These are phyloP conservation scores for Aphelinus certus DNA, from an alignment of 1,140 invertebrate genomes.

Conservation along the genomic window DNA sequence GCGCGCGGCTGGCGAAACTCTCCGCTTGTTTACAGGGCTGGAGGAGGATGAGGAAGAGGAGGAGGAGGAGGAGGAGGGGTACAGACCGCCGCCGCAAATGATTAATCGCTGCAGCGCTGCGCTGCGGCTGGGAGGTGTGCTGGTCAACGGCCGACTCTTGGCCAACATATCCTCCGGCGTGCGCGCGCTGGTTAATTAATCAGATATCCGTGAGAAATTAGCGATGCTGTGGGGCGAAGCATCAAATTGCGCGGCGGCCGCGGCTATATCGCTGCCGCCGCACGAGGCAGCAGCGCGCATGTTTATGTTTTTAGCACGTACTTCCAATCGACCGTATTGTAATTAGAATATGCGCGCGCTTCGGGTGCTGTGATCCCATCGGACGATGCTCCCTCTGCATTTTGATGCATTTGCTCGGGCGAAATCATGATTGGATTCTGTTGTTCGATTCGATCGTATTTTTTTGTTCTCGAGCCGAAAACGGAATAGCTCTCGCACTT, in stretches of 20 bases:
- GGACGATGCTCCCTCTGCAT: no score
- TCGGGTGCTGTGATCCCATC: neutral
- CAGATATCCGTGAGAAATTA: conserved; percentile 60
- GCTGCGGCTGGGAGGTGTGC: no score
- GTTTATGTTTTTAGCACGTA: conserved; percentile 31
- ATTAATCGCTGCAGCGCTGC: conserved; percentile 49
- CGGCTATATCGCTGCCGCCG: neutral
- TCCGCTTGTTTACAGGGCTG: conserved; percentile 8
- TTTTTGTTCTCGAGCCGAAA: no score
- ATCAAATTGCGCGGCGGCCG: neutral
- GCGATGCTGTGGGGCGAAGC: conserved; percentile 36
- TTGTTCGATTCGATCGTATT: no score
- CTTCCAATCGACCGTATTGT: conserved; percentile 25
- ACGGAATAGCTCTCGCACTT: no score
- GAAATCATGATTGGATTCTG: no score
- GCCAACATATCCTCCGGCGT: conserved; percentile 29
- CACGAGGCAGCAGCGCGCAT: neutral
- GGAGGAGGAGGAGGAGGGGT: conserved; percentile 39
- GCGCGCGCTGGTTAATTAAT: conserved; percentile 60
- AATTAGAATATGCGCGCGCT: conserved; percentile 19
- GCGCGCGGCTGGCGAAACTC: neutral
- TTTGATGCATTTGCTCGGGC: no score
- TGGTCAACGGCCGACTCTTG: neutral
- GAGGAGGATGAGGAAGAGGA: neutral
- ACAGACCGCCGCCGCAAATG: conserved; percentile 54